A percentile compares a stretch with the other conserved stretches of the same genome.
Evolutionary conservation across 2,113 vertebrate genomes (phyloP).

Genomic region (Polypterus senegalus): DNA sequence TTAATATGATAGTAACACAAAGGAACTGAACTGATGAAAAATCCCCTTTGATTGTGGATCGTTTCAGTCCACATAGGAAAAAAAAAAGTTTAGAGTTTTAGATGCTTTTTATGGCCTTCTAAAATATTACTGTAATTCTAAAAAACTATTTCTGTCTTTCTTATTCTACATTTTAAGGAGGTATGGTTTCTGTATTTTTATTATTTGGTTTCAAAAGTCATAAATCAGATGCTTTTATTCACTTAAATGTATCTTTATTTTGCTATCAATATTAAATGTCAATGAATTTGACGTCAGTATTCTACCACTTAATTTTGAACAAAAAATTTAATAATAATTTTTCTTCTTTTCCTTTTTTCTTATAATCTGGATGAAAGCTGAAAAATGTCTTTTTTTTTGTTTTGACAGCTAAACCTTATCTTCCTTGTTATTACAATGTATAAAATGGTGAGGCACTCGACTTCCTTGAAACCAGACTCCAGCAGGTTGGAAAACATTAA

Average conservation of each 20-base stretch:
- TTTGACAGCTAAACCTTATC: conserved; percentile 94
- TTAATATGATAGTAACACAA: conserved; percentile 32
- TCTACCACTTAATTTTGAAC: conserved; percentile 27
- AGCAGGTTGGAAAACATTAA: conserved; percentile 99
- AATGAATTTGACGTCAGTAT: conserved; percentile 54
- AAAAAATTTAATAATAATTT: too few species aligned
- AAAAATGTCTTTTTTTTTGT: conserved; percentile 52
- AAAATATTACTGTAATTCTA: conserved; percentile 39
- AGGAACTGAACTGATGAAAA: conserved; percentile 16
- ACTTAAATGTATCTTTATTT: conserved; percentile 55
- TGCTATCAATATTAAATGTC: conserved; percentile 61
- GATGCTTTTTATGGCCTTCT: conserved; percentile 29
- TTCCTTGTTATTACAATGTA: conserved; percentile 98
- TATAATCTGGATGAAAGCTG: background rate
- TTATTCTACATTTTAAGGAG: conserved; percentile 37
- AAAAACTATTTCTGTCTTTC: conserved; percentile 26
- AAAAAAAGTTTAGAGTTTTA: conserved; percentile 28
- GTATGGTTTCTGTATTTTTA: conserved; percentile 32
- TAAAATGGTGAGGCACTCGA: conserved; percentile 99
- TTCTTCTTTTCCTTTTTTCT: background rate
- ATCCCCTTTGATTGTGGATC: conserved; percentile 4
- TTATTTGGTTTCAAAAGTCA: conserved; percentile 6
- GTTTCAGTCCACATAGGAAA: conserved; percentile 21
- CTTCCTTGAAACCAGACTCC: conserved; percentile 97
- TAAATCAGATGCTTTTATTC: conserved; percentile 22